A percentile compares a stretch with the other conserved stretches of the same genome.
These are phyloP conservation scores for Danio aesculapii DNA, from an alignment of 2,797 vertebrate species.

Conservation along the genomic window DNA sequence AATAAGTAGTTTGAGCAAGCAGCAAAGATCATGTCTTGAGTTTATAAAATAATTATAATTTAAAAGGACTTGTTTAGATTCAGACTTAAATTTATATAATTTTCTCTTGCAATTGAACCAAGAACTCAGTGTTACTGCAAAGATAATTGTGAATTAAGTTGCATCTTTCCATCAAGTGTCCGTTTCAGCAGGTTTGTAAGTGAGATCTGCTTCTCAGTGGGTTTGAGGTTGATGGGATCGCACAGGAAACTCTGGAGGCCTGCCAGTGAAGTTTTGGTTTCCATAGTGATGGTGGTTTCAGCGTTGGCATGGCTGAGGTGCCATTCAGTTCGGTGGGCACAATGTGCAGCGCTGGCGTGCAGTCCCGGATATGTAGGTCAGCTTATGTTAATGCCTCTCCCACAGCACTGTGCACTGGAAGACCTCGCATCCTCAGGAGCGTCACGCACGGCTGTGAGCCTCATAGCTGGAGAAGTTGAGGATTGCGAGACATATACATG, in stretches of 20 bases:
- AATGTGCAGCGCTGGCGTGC: conserved; percentile 25
- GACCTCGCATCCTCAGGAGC: conserved; percentile 18
- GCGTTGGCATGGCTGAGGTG: conserved; percentile 68
- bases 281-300: conserved; percentile 57
- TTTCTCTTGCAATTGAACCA: background rate
- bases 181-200: background rate
- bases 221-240: conserved; percentile 18
- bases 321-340: conserved; percentile 53
- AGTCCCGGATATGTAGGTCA: conserved; percentile 54
- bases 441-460: conserved; percentile 8
- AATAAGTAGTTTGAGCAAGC: too few relatives aligned
- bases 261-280: conserved; percentile 57
- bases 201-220: background rate
- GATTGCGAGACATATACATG: background rate
- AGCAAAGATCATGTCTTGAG: background rate
- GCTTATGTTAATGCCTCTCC: conserved; percentile 46
- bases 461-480: conserved; percentile 50
- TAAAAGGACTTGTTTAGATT: background rate
- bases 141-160: background rate
- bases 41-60: background rate
- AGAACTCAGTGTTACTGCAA: background rate
- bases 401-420: background rate
- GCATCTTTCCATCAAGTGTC: background rate
- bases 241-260: conserved; percentile 36
- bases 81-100: background rate